Base-by-base conservation (phyloP, 2,113 vertebrate genomes). In the Cinclus mexicanus region DNA sequence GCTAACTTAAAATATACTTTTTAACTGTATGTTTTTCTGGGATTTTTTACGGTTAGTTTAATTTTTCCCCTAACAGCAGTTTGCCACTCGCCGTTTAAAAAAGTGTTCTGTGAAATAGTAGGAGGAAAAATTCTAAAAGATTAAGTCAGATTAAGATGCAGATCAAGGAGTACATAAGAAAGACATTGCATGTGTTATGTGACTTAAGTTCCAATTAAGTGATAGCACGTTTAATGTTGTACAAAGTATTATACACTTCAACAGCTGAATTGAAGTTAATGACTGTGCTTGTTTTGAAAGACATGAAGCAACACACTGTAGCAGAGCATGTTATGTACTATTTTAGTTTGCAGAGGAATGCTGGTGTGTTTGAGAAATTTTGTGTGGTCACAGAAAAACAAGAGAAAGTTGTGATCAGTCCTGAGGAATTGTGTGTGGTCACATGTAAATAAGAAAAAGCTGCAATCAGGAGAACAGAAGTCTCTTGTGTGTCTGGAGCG, bases 41-140 rank as follows among this genome's bases (percentile, higher is more conserved):
- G 16, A 18, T 24, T 53, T 57, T 74, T 15, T 24, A 20, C 11
- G 25, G n/a, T 35, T 20, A 20, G 11, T 53, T 79, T 64, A 61
- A 49, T 23, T 70, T 92, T 64, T 76, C 12, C 5, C 16, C 4
- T 21, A 1, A 68, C 7, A 1, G 65, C 70, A 69, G 29, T 75
- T 70, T 74, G 8, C 23, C 12, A 19, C 56, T 68, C 77, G 47
- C 17, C 1, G 0, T 63, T 71, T n/a, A 4, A 49, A 71, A 10
- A 28, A 11, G 2, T 53, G 74, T 88, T 68, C 41, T 50, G 0
- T 3, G 4, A 31, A 47, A 0, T 19, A 59, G 11, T 5, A 10
- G 13, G 19, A 64, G 15, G n/a, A 71, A 84, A 69, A 79, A 50
- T 41, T 14, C 28, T 14, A 20, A 39, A 16, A 5, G 5, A 11